Evolutionary conservation across 2,113 vertebrate genomes (phyloP).

Genomic region (Papio anubis): DNA sequence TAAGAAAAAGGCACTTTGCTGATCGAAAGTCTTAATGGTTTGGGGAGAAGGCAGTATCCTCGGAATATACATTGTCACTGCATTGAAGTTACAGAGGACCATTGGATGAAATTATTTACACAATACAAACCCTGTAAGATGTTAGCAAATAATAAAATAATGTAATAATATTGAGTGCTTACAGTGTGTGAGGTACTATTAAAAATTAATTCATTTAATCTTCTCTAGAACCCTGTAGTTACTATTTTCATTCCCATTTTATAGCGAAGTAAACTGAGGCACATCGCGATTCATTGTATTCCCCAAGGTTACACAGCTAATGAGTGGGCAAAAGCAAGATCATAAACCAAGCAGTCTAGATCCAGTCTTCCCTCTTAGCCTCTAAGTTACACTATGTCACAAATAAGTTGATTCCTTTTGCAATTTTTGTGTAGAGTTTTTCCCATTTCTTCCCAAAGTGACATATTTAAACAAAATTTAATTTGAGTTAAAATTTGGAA

Average conservation of each 20-base stretch:
- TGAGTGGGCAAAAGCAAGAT: background rate
- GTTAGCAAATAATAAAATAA: background rate
- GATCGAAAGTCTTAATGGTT: background rate
- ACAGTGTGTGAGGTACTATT: background rate
- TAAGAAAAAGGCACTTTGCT: constrained; percentile 12
- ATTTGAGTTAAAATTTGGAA: background rate
- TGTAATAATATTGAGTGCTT: background rate
- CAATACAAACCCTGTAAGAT: background rate
- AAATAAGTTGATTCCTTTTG: background rate
- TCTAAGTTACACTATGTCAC: background rate
- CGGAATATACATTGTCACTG: background rate
- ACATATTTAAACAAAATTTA: background rate
- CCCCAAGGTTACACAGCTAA: background rate
- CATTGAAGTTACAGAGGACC: background rate
- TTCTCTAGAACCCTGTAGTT: background rate
- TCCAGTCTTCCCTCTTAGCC: background rate
- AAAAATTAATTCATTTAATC: background rate
- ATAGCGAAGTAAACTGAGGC: background rate
- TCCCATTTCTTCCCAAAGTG: background rate
- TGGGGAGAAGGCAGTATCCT: background rate
- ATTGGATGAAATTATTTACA: background rate
- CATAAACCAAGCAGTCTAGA: background rate
- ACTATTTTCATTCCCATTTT: background rate
- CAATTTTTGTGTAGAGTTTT: background rate
- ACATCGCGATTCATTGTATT: background rate